These are phyloP conservation scores for Trigoniulus corallinus DNA, from an alignment of 1,140 invertebrate species.

Conservation along the genomic window DNA sequence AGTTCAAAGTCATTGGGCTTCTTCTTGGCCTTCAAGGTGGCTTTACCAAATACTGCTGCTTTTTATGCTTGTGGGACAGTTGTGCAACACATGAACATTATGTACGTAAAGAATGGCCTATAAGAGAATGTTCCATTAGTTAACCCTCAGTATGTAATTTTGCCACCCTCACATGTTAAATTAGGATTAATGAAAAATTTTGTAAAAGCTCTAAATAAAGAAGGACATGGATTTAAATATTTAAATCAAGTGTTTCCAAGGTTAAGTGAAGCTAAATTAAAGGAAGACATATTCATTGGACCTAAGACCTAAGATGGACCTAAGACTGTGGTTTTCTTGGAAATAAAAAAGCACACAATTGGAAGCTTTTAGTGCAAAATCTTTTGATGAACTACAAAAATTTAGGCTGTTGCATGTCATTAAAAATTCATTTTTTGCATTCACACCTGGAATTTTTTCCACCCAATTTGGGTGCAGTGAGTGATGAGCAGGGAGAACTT, in stretches of 20 bases:
- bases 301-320: slow-evolving; percentile 12
- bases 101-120: slow-evolving; percentile 7
- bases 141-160: slow-evolving; percentile 5
- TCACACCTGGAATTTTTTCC: too few species aligned
- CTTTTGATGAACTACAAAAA: not conserved
- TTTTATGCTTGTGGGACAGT: too few species aligned
- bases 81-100: too few species aligned
- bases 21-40: slow-evolving; percentile 21
- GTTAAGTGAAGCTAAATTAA: slow-evolving; percentile 14
- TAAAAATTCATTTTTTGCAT: too few species aligned
- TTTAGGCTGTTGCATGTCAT: too few species aligned
- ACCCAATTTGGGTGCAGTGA: slow-evolving; percentile 15
- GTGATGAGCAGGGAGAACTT: slow-evolving; percentile 19
- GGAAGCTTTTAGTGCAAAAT: not conserved
- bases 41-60: too few species aligned
- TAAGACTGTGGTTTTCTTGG: not conserved
- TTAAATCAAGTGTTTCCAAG: too few species aligned
- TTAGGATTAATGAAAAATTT: slow-evolving; percentile 13
- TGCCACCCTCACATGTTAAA: slow-evolving; percentile 12
- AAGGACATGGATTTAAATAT: too few species aligned
- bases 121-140: not conserved
- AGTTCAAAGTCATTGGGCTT: slow-evolving; percentile 16
- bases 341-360: not conserved
- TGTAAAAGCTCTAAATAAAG: too few species aligned
- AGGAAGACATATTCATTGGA: slow-evolving; percentile 12